These are phyloP conservation scores for Bombus huntii DNA, from an alignment of 1,140 invertebrate genomes.

Conservation along the genomic window DNA sequence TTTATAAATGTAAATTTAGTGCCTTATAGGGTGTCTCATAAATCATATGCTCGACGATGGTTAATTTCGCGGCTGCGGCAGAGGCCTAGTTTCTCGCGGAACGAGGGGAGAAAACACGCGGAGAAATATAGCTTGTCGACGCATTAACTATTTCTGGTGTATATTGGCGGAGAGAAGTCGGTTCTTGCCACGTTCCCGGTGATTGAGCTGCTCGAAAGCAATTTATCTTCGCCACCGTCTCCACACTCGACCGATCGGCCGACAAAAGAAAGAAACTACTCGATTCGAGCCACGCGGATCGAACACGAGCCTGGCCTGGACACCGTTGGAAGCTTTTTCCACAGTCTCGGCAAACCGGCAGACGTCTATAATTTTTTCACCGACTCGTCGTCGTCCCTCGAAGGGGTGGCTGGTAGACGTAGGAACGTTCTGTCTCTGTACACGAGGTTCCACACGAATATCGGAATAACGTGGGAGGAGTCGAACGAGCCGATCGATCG, in stretches of 20 bases:
- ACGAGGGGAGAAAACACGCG: neutral
- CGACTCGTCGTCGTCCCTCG: neutral
- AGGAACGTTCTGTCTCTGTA: neutral
- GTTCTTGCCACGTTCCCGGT: slow-evolving; percentile 22
- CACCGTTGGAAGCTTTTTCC: neutral
- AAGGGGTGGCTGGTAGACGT: neutral
- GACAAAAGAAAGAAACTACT: slow-evolving; percentile 5
- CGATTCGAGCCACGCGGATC: slow-evolving; percentile 4
- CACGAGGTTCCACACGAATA: slow-evolving; percentile 15
- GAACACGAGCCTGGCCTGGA: neutral
- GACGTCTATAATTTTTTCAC: slow-evolving; percentile 32
- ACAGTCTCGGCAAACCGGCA: neutral
- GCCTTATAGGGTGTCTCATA: neutral
- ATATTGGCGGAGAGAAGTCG: slow-evolving; percentile 1
- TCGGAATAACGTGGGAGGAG: slow-evolving; percentile 33
- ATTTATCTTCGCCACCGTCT: slow-evolving; percentile 37
- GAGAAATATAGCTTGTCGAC: slow-evolving; percentile 30
- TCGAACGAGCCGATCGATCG: slow-evolving; percentile 38
- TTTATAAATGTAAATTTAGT: neutral
- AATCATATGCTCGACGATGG: neutral
- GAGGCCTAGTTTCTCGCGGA: slow-evolving; percentile 8
- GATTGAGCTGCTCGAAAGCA: slow-evolving; percentile 16
- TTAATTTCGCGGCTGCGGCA: neutral
- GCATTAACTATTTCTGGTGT: slow-evolving; percentile 39
- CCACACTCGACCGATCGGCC: neutral